A percentile compares a stretch with the other conserved stretches of the same genome.
Conservation (phyloP, 2,888 invertebrate species). For the Rhagonycha fulva region DNA sequence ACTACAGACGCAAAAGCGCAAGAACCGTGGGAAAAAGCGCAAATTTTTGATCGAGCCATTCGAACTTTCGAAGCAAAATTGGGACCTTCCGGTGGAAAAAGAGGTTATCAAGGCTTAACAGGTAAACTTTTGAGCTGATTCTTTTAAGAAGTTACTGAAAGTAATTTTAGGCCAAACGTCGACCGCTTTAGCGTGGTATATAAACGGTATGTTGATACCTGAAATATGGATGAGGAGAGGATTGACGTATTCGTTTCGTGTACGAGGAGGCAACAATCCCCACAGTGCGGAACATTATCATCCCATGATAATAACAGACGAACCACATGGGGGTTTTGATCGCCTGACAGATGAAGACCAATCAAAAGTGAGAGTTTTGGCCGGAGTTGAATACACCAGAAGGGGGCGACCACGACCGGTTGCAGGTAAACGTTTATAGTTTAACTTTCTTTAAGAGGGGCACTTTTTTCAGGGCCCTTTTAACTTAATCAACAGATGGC, state of each 20-base stretch:
- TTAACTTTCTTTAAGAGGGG: too few relatives aligned
- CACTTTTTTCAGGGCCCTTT: too few relatives aligned
- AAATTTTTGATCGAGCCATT: slow-evolving; percentile 70
- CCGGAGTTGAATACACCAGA: slow-evolving; percentile 81
- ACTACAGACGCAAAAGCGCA: slow-evolving; percentile 47
- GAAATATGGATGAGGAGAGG: slow-evolving; percentile 87
- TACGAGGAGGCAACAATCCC: slow-evolving; percentile 86
- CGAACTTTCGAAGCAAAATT: slow-evolving; percentile 80
- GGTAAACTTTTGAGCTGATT: slow-evolving; percentile 51
- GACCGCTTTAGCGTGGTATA: slow-evolving; percentile 85
- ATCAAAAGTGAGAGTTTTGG: slow-evolving; percentile 72
- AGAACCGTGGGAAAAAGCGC: slow-evolving; percentile 65
- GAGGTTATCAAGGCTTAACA: slow-evolving; percentile 76
- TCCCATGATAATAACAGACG: slow-evolving; percentile 86
- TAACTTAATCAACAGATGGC: too few relatives aligned
- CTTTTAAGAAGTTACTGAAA: neutral
- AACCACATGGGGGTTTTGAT: slow-evolving; percentile 82
- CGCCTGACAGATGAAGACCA: slow-evolving; percentile 72
- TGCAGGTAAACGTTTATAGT: too few relatives aligned
- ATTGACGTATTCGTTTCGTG: slow-evolving; percentile 80
- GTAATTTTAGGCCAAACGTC: slow-evolving; percentile 63
- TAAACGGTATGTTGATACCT: slow-evolving; percentile 86
- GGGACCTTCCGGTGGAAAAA: slow-evolving; percentile 82
- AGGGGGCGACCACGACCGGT: slow-evolving; percentile 80
- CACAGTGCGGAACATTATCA: slow-evolving; percentile 85